phyloP scores from a whole-genome alignment of 2,888 invertebrate genomes.

The Euplagia quadripunctaria region DNA sequence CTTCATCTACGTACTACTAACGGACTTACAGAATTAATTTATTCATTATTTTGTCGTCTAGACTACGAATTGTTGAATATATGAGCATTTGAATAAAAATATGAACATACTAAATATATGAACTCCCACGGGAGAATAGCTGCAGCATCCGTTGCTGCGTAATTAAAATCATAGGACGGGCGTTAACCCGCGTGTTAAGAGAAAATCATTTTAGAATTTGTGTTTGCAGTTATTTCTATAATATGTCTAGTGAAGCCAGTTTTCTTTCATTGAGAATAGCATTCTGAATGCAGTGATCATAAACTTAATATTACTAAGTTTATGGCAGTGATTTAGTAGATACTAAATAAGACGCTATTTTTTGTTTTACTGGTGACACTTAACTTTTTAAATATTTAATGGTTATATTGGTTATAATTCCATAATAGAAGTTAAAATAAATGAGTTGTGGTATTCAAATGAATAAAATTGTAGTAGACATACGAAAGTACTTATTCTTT shows the following conservation, averaged over 20 bases:
- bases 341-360: no score
- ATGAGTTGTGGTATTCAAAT: no score
- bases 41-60: slow-evolving; percentile 2
- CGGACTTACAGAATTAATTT: neutral
- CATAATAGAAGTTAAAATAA: no score
- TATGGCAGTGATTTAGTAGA: no score
- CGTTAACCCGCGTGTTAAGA: neutral
- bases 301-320: no score
- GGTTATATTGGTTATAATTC: no score
- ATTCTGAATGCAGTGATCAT: no score
- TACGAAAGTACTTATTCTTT: neutral
- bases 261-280: neutral
- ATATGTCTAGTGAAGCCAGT: neutral
- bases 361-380: no score
- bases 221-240: neutral
- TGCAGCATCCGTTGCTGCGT: neutral
- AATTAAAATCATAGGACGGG: slow-evolving; percentile 6
- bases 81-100: neutral
- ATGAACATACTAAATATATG: neutral
- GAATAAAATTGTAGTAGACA: neutral
- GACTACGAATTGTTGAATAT: neutral
- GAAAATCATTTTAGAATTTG: slow-evolving; percentile 2
- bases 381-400: no score
- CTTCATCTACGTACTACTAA: neutral
- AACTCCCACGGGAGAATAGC: neutral